Base-by-base conservation (phyloP, 2,797 vertebrate genomes). In the Clarias platycephalus region DNA sequence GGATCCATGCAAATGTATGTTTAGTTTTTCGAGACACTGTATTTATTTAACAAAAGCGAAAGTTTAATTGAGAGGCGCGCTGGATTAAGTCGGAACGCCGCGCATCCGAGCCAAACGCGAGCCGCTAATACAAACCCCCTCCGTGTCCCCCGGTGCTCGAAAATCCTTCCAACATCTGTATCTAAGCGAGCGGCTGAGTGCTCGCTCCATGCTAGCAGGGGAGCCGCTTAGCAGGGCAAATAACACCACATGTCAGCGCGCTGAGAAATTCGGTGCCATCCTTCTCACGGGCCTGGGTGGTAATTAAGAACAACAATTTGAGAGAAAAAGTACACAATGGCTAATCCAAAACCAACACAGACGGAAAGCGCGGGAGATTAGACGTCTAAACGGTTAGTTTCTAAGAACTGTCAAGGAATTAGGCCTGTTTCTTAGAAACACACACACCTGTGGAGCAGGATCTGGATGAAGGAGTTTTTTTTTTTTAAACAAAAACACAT, bases 21-120 rank as follows among this genome's bases (percentile, higher is more conserved):
- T 93, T 91, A 92, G 91, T 89, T 93, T 49, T 93, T 89, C 83
- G 86, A 86, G 91, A 90, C 90, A 84, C 84, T 67, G 88, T 94
- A 92, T 94, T 93, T 95, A 93, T 95, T 94, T 93, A 93, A 93
- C 87, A 91, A 93, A 93, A 92, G 86, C 91, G 89, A 89, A 92
- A 91, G 92, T 92, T 89, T 91, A 92, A 94, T 92, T 91, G 91
- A 91, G 88, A 88, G 88, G 72, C 58, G 83, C 89, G 86, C 88
- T 88, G 88, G 90, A 92, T 93, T 92, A 91, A 92, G 92, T 82
- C 86, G 86, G 77, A 85, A 83, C 84, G 67, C 87, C 89, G 88
- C 84, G 31, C 67, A 68, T 88, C 88, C 83, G 87, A 90, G 81
- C 62, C 86, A 88, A 84, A 84, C 55, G 76, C 87, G 10, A 82